A percentile compares a stretch with the other conserved stretches of the same genome.
phyloP scores from a whole-genome alignment of 2,113 vertebrate species.

The Elgaria multicarinata region DNA sequence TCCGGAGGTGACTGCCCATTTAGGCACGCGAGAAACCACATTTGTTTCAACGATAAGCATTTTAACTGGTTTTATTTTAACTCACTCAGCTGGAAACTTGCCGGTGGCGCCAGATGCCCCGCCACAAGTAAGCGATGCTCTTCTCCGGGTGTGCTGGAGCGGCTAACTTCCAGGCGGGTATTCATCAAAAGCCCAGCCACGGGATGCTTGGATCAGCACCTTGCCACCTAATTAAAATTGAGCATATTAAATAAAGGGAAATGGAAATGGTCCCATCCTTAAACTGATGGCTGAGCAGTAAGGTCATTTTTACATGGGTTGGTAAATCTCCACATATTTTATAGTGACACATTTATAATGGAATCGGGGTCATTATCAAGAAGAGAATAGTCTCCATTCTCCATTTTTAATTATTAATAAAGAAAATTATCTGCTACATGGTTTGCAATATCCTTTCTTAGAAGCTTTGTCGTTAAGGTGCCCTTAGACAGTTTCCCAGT shows the following conservation, averaged over 20 bases:
- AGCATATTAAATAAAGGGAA: slow-evolving; percentile 13
- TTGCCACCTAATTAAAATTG: slow-evolving; percentile 50
- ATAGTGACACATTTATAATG: slow-evolving; percentile 14
- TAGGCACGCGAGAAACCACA: slow-evolving; percentile 75
- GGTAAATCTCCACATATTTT: slow-evolving; percentile 19
- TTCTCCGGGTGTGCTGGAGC: slow-evolving; percentile 44
- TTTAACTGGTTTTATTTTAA: slow-evolving; percentile 75
- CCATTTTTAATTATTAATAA: slow-evolving; percentile 20
- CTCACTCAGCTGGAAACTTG: slow-evolving; percentile 68
- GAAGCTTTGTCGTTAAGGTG: neutral
- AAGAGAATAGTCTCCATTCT: slow-evolving; percentile 8
- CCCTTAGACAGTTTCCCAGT: neutral
- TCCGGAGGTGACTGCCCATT: slow-evolving; percentile 70
- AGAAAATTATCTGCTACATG: neutral
- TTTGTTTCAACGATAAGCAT: slow-evolving; percentile 73
- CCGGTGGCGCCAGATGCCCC: slow-evolving; percentile 57
- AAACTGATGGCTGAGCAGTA: slow-evolving; percentile 4
- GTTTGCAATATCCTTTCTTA: slow-evolving; percentile 14
- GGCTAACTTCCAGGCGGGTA: slow-evolving; percentile 46
- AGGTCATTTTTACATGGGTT: neutral
- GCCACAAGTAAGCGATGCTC: slow-evolving; percentile 51
- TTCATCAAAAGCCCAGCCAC: slow-evolving; percentile 39
- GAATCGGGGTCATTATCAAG: slow-evolving; percentile 16
- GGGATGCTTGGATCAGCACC: slow-evolving; percentile 23
- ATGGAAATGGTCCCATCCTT: slow-evolving; percentile 35